Evolutionary conservation across 2,888 invertebrate species (phyloP), one percentile per base, ranked within the genome.

Genomic region (Melangyna quadrimaculata): DNA sequence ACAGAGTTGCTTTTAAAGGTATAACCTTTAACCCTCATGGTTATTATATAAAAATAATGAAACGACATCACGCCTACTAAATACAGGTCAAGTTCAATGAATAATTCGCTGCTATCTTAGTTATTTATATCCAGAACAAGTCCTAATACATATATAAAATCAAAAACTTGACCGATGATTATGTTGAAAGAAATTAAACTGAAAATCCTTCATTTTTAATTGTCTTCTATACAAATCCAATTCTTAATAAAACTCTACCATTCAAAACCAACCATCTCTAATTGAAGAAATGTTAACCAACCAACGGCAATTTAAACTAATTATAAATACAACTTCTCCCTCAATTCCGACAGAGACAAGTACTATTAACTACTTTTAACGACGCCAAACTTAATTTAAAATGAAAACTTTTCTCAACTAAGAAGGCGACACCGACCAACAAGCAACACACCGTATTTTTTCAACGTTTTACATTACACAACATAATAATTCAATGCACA

Each of bases 381-480:
- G 27, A 63, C 63, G 29, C 43, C 27, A 43, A 63, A 63, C 63
- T 63, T 43, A 63, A 63, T 63, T 63, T 63, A 27, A 63, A 29
- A 40, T 43, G 24, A 40, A 43, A 43, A 43, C 43, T 63, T 63
- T 63, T 43, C 17, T 19, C 17, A 7, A 59, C 45, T 43, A 24
- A 37, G 7, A 32, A 65, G 70, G 65, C 75, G 77, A 59, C 81
- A 77, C 67, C 24, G 51, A 61, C 24, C 51, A 24, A 59, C 59
- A 14, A 12, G 22, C 35, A 29, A 61, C 27, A 19, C 17, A 43
- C 19, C 45, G 19, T 27, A 51, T n/a, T 10, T 40, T 27, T 17
- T 51, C 14, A 51, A 14, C 24, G 24, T 19, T n/a, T n/a, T 19
- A 35, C 19, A 53, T 27, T 61, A 6, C 0, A 43, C 45, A n/a